Percentiles rank a stretch among this genome's conserved stretches.
phyloP scores from a whole-genome alignment of 2,113 vertebrate species.

The Poecilia latipinna region DNA sequence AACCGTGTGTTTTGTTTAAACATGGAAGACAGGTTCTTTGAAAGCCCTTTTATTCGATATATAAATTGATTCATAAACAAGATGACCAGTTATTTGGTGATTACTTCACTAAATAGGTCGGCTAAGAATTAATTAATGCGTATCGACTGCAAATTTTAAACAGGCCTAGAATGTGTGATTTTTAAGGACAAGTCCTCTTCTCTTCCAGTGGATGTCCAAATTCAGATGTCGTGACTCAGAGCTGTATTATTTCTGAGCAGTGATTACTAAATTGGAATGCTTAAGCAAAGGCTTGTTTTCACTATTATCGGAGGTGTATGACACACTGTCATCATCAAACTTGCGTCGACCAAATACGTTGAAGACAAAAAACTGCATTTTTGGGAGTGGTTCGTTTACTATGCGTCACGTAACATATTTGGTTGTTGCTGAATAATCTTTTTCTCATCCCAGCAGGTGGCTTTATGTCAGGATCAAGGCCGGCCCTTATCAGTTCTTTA shows the following conservation, averaged over 20 bases:
- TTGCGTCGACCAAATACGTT: background rate
- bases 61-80: too few relatives aligned
- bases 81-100: too few relatives aligned
- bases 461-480: slow-evolving; percentile 71
- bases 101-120: too few relatives aligned
- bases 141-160: background rate
- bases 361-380: background rate
- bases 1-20: too few relatives aligned
- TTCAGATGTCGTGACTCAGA: background rate
- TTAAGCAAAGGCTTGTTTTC: background rate
- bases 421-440: slow-evolving; percentile 11
- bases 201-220: too few relatives aligned
- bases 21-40: too few relatives aligned
- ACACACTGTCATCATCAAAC: background rate
- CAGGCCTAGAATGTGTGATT: too few relatives aligned
- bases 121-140: background rate
- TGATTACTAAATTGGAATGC: background rate
- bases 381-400: background rate
- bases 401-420: background rate
- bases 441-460: slow-evolving; percentile 71
- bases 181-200: too few relatives aligned
- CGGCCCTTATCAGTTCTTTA: slow-evolving; percentile 63
- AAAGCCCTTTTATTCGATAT: too few relatives aligned
- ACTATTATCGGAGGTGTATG: background rate
- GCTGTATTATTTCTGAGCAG: too few relatives aligned